Evolutionary conservation across 2,888 invertebrate species (phyloP), one percentile per base, ranked within the genome.

Genomic region (Chaitophorus viminalis): DNA sequence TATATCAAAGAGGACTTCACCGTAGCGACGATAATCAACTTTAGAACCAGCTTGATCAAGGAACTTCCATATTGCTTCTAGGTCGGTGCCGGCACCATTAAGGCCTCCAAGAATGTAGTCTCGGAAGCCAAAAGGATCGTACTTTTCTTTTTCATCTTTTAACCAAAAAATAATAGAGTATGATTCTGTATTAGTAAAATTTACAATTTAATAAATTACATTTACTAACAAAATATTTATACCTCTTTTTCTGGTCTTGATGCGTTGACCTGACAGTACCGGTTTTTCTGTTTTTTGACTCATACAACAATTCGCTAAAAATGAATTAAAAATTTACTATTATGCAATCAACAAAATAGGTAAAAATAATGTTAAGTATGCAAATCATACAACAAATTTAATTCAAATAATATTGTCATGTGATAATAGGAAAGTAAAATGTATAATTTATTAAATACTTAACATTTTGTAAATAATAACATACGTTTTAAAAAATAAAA

Each of bases 231-330:
- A 77, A 29, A 72, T 8, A 33, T 89, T 90, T 93, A 93, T 93
- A 97, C 97, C 97, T 98, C 98, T 98, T 96, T 98, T 98, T 96
- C 98, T 96, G 97, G 98, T 98, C 97, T 98, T 98, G 95, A 98
- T 98, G 95, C 98, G 98, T 95, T 98, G 98, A 97, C 98, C 98
- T 95, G 98, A 98, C 95, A 98, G 94, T 95, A 98, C 96, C 95
- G 98, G 98, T 97, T 98, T 98, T 97, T 98, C 98, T 95, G 95
- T 96, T 96, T 98, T 98, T 95, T 98, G 98, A 98, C 97, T 98
- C 98, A 98, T 98, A 98, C 97, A 98, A 98, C 94, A 94, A 94
- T 94, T 95, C 94, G 95, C 95, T 95, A 93, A 90, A 94, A 94
- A 91, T n/a, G n/a, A n/a, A n/a, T n/a, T n/a, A n/a, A n/a, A n/a